Evolutionary conservation across 2,888 invertebrate genomes (phyloP).

Genomic region (Andrena camellia): DNA sequence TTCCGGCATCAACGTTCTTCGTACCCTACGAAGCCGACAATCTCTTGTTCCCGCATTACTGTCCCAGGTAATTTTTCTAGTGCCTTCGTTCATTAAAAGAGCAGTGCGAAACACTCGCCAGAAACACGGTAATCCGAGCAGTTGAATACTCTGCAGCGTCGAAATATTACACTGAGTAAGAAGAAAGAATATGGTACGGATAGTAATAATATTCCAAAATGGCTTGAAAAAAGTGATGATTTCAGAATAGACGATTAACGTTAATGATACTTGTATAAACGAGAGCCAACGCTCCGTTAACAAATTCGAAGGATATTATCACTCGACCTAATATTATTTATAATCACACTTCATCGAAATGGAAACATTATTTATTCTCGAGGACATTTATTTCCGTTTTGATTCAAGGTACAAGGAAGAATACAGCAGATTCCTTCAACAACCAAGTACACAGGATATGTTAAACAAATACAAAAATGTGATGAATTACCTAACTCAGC

Average conservation of each 20-base stretch:
- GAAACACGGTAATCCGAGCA: neutral
- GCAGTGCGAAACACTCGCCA: slow-evolving; percentile 6
- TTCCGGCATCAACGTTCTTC: slow-evolving; percentile 86
- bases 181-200: neutral
- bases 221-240: neutral
- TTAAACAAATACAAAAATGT: slow-evolving; percentile 81
- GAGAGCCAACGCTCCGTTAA: neutral
- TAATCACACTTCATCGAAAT: neutral
- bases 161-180: neutral
- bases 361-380: neutral
- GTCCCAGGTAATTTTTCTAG: slow-evolving; percentile 75
- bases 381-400: slow-evolving; percentile 2
- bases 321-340: neutral
- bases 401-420: slow-evolving; percentile 78
- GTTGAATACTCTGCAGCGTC: neutral
- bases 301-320: neutral
- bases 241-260: neutral
- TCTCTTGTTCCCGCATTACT: slow-evolving; percentile 78
- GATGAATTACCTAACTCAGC: slow-evolving; percentile 83
- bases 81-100: slow-evolving; percentile 7
- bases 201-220: neutral
- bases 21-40: slow-evolving; percentile 83
- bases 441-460: slow-evolving; percentile 76
- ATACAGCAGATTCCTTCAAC: slow-evolving; percentile 70
- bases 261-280: neutral